Percentiles rank a stretch among this genome's conserved stretches.
Evolutionary conservation across 2,113 vertebrate species (phyloP).

Genomic region (Ceratotherium simum): DNA sequence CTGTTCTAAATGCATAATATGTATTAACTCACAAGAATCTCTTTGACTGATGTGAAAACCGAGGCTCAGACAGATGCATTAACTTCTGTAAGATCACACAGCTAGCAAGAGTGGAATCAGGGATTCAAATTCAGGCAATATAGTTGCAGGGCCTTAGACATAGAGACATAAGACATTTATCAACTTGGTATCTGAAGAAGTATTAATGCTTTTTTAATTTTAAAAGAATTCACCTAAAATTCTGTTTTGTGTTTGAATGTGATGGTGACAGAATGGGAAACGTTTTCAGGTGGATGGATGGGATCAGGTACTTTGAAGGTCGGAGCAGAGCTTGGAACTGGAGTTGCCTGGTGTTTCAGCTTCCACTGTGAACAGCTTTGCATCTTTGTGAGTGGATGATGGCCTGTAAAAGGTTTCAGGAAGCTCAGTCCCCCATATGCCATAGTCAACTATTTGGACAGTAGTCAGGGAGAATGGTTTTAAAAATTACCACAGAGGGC

Average conservation of each 20-base stretch:
- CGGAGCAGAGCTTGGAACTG: not conserved
- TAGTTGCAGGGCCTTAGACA: not conserved
- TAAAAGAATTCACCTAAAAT: conserved; percentile 22
- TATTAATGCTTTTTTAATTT: conserved; percentile 14
- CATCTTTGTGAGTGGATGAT: not conserved
- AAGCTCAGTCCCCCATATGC: not conserved
- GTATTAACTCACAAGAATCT: not conserved
- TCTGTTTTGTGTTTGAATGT: not conserved
- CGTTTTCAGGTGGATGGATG: not conserved
- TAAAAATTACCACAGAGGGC: not conserved
- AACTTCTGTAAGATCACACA: not conserved
- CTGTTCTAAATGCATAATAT: not conserved
- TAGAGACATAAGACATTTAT: not conserved
- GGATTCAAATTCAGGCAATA: not conserved
- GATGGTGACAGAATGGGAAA: not conserved
- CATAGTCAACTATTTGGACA: not conserved
- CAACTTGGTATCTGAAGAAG: not conserved
- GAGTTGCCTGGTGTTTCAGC: not conserved
- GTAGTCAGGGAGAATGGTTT: not conserved
- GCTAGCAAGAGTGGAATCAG: not conserved
- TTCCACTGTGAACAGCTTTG: not conserved
- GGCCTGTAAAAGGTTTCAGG: not conserved
- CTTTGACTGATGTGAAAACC: not conserved
- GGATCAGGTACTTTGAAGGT: not conserved
- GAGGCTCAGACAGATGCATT: not conserved